Conservation (phyloP, 2,797 vertebrate genomes). For the Chelidonichthys spinosus region DNA sequence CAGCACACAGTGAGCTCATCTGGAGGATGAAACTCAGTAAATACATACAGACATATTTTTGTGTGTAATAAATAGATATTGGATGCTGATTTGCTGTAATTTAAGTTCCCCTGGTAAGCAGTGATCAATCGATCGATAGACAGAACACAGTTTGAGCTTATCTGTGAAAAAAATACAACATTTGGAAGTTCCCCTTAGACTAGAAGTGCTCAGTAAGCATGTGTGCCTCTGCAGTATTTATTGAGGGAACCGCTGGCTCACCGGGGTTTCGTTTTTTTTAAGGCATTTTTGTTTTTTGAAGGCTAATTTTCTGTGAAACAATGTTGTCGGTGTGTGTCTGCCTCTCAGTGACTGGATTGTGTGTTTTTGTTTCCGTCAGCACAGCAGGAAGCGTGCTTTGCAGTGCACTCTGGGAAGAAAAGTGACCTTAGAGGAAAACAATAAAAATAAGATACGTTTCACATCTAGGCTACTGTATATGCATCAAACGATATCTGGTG, state of each 20-base stretch:
- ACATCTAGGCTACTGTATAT: no score
- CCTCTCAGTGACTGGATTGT: slow-evolving; percentile 18
- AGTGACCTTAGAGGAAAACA: slow-evolving; percentile 6
- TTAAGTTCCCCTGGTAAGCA: no score
- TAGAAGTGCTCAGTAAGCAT: not conserved
- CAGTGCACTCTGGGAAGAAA: slow-evolving; percentile 8
- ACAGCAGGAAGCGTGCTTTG: slow-evolving; percentile 30
- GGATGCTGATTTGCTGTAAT: no score
- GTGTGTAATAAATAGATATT: no score
- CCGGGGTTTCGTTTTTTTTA: slow-evolving; percentile 12
- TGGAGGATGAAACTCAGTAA: no score
- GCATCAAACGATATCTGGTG: not conserved
- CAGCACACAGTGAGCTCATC: no score
- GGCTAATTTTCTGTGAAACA: slow-evolving; percentile 29
- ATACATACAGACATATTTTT: no score
- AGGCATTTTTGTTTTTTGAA: slow-evolving; percentile 11
- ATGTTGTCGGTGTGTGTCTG: not conserved
- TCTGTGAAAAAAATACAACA: not conserved
- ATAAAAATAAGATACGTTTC: not conserved
- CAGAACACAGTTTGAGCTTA: not conserved
- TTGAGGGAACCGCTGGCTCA: not conserved
- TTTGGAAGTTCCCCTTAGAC: not conserved
- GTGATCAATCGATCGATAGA: no score
- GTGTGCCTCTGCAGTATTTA: not conserved
- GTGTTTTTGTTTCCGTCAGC: slow-evolving; percentile 40